Evolutionary conservation across 2,113 vertebrate genomes (phyloP).

Genomic region (Bathybates hornii): DNA sequence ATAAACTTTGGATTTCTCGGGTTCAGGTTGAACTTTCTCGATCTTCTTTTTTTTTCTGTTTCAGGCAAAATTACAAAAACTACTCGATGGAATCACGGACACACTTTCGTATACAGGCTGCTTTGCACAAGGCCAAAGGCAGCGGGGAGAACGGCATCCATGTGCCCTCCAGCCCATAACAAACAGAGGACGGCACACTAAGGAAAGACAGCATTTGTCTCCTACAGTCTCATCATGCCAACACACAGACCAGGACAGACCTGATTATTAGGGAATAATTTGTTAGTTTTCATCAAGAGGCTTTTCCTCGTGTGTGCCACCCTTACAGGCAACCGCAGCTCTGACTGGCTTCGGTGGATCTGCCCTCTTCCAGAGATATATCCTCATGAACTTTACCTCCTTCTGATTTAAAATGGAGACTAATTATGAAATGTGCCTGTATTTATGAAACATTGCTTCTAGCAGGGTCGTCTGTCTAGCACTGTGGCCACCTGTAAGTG

Average conservation of each 20-base stretch:
- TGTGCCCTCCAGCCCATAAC: constrained; percentile 65
- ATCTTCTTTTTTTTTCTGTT: constrained; percentile 14
- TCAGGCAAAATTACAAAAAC: constrained; percentile 96
- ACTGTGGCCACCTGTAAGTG: not conserved
- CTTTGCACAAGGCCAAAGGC: constrained; percentile 84
- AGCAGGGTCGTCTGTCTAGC: not conserved
- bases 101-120: constrained; percentile 97
- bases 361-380: not conserved
- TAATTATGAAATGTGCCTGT: constrained; percentile 19
- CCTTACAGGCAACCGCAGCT: not conserved
- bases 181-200: not conserved
- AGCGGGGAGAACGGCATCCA: constrained; percentile 72
- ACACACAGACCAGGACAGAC: not conserved
- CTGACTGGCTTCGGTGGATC: not conserved
- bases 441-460: constrained; percentile 20
- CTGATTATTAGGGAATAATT: not conserved
- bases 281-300: not conserved
- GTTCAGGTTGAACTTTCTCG: not conserved
- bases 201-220: constrained; percentile 4
- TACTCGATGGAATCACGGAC: constrained; percentile 99
- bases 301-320: not conserved
- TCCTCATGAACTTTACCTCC: not conserved
- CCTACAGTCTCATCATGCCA: constrained; percentile 8
- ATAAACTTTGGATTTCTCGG: not conserved
- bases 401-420: not conserved